phyloP scores from a whole-genome alignment of 2,797 vertebrate genomes.

The Sylvilagus floridanus region DNA sequence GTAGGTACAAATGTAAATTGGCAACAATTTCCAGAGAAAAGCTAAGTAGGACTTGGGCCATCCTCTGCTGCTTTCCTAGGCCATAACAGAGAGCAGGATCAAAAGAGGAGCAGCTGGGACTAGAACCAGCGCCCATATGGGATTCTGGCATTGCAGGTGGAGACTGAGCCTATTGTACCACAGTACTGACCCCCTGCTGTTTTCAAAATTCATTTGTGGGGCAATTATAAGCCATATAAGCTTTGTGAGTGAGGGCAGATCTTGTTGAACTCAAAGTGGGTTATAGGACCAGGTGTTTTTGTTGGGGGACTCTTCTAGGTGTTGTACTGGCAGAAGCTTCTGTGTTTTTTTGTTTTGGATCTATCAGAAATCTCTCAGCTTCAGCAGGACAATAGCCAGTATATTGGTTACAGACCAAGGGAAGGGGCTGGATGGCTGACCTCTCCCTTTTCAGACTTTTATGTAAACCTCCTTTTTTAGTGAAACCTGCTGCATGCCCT shows the following conservation, averaged over 20 bases:
- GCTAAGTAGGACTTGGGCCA: neutral
- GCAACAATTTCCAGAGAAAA: neutral
- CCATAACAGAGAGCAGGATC: too few species aligned
- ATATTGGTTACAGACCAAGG: neutral
- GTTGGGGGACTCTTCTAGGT: neutral
- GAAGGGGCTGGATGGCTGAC: neutral
- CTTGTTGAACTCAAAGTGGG: neutral
- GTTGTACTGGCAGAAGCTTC: neutral
- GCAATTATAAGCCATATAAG: neutral
- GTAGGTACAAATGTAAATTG: constrained; percentile 20
- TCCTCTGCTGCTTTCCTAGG: too few species aligned
- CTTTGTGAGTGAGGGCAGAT: constrained; percentile 5
- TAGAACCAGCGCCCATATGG: too few species aligned
- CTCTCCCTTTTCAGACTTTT: neutral
- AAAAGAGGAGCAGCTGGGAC: too few species aligned
- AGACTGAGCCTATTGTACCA: too few species aligned
- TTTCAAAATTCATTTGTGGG: neutral
- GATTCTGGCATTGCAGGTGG: too few species aligned
- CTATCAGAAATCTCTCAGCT: neutral
- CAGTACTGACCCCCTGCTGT: neutral
- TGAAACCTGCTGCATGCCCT: neutral
- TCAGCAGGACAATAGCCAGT: neutral
- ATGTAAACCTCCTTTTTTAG: neutral
- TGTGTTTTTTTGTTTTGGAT: neutral
- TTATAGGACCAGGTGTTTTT: neutral